phyloP scores from a whole-genome alignment of 2,797 vertebrate genomes.

The Emys orbicularis region DNA sequence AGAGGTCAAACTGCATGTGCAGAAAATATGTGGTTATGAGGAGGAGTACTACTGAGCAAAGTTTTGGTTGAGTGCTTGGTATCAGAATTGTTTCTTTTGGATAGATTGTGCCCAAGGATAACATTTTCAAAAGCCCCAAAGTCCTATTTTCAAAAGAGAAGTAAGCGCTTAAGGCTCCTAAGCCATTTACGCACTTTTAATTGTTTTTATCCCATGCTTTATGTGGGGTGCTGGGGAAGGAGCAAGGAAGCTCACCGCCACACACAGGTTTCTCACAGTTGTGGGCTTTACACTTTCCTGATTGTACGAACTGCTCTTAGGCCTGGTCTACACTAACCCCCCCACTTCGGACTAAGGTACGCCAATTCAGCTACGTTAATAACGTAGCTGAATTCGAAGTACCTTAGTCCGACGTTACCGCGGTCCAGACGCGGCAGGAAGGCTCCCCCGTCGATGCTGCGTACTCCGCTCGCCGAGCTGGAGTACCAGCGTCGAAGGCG shows the following conservation, averaged over 20 bases:
- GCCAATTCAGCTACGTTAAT: too few relatives aligned
- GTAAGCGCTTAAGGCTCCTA: not conserved
- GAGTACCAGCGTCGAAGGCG: too few relatives aligned
- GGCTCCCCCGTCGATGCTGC: too few relatives aligned
- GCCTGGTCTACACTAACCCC: too few relatives aligned
- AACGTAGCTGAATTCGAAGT: too few relatives aligned
- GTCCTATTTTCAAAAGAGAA: not conserved
- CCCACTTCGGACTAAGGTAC: too few relatives aligned
- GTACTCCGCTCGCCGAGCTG: too few relatives aligned
- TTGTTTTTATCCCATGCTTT: not conserved
- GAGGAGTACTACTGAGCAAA: not conserved
- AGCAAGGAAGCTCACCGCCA: not conserved
- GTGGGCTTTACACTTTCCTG: rapidly evolving
- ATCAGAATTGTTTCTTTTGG: too few relatives aligned
- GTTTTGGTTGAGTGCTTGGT: not conserved
- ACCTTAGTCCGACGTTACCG: too few relatives aligned
- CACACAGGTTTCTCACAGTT: not conserved
- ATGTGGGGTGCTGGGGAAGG: not conserved
- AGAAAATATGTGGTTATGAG: not conserved
- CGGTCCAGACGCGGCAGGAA: too few relatives aligned
- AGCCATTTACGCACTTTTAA: not conserved
- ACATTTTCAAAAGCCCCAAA: not conserved
- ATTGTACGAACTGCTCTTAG: not conserved
- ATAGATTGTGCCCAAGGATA: not conserved
- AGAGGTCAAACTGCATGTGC: not conserved